Evolutionary conservation across 2,888 invertebrate species (phyloP).

Genomic region (Leucozona laternaria): DNA sequence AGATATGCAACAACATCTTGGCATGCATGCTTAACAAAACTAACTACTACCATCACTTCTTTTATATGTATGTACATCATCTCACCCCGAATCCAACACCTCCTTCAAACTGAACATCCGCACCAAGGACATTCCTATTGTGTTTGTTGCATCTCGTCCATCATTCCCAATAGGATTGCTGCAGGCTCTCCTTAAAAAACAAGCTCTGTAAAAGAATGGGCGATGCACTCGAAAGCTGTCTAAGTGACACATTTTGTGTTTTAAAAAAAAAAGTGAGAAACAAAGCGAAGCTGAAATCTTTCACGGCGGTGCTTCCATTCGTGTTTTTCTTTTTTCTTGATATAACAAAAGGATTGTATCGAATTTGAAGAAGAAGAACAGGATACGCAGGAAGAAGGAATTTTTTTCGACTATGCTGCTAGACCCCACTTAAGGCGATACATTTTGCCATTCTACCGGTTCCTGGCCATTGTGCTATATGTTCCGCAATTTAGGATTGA

Average conservation of each 20-base stretch:
- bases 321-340: constrained; percentile 23
- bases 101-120: constrained; percentile 55
- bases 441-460: constrained; percentile 39
- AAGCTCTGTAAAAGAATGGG: constrained; percentile 41
- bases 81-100: constrained; percentile 22
- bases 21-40: constrained; percentile 55
- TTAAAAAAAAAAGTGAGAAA: constrained; percentile 47
- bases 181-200: constrained; percentile 55
- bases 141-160: constrained; percentile 62
- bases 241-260: constrained; percentile 74
- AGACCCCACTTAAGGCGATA: constrained; percentile 30
- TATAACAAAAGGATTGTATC: constrained; percentile 56
- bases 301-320: constrained; percentile 28
- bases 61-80: neutral
- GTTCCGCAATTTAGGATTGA: constrained; percentile 21
- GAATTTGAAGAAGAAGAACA: constrained; percentile 45
- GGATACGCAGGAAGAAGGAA: constrained; percentile 51
- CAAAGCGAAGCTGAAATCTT: constrained; percentile 65
- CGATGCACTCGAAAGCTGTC: constrained; percentile 62
- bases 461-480: constrained; percentile 52
- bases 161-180: constrained; percentile 62
- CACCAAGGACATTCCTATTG: constrained; percentile 70
- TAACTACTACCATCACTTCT: constrained; percentile 18
- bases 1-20: constrained; percentile 65
- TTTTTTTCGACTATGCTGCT: constrained; percentile 24